Percentiles rank a stretch among this genome's conserved stretches.
phyloP scores from a whole-genome alignment of 2,113 vertebrate genomes.

The Gracilinanus agilis region DNA sequence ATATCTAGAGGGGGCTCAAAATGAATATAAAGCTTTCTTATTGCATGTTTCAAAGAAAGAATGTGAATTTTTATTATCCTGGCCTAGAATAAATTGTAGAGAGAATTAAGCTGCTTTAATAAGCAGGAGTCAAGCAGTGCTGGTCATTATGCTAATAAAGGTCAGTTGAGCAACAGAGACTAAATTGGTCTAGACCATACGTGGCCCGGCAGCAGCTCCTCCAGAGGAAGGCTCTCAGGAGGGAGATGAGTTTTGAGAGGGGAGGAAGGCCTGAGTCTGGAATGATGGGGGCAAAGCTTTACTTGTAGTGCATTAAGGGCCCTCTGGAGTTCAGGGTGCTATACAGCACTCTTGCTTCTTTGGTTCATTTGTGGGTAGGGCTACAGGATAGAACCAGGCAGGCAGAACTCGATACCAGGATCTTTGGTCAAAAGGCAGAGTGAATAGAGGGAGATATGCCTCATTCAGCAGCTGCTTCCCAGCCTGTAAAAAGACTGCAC shows the following conservation, averaged over 20 bases:
- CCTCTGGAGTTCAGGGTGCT: background rate
- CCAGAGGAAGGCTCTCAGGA: background rate
- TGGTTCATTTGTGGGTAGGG: background rate
- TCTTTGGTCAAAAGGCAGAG: background rate
- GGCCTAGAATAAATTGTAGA: background rate
- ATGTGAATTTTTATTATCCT: background rate
- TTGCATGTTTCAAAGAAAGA: background rate
- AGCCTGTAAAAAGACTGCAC: background rate
- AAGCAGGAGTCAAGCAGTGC: background rate
- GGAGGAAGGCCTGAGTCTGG: background rate
- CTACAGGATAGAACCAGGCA: background rate
- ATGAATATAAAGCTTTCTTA: background rate
- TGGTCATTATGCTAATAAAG: background rate
- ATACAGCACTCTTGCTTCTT: background rate
- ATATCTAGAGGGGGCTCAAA: background rate
- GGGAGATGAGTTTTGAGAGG: background rate
- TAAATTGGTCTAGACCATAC: background rate
- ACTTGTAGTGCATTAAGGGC: background rate
- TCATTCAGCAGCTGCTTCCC: background rate
- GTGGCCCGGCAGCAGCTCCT: background rate
- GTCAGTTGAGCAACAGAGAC: constrained; percentile 3
- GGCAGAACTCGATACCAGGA: background rate
- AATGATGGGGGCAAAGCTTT: background rate
- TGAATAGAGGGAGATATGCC: background rate
- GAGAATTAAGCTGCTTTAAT: background rate